These are phyloP conservation scores for Symphodus melops DNA, from an alignment of 2,113 vertebrate genomes.

Conservation along the genomic window DNA sequence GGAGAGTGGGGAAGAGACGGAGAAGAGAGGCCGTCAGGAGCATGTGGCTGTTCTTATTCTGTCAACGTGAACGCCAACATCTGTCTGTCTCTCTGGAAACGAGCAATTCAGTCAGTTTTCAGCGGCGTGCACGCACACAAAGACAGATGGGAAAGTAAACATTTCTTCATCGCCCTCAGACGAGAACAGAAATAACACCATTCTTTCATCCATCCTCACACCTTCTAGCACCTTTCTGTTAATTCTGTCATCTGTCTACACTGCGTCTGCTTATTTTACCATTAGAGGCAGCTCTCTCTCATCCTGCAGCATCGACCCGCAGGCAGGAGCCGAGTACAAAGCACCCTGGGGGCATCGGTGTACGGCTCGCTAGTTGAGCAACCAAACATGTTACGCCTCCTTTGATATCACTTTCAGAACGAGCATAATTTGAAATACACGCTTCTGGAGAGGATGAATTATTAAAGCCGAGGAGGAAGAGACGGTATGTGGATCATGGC, in stretches of 20 bases:
- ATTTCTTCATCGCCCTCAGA: slow-evolving; percentile 8
- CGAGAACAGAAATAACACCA: slow-evolving; percentile 11
- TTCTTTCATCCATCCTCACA: slow-evolving; percentile 1
- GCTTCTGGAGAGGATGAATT: slow-evolving; percentile 80
- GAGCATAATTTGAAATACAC: slow-evolving; percentile 78
- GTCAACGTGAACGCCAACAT: slow-evolving; percentile 74
- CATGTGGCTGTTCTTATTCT: slow-evolving; percentile 77
- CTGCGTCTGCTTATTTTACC: slow-evolving; percentile 45
- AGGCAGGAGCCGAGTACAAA: slow-evolving; percentile 46
- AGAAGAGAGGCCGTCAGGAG: slow-evolving; percentile 43
- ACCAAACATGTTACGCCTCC: slow-evolving; percentile 47
- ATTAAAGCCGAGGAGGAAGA: slow-evolving; percentile 72
- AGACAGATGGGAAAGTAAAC: slow-evolving; percentile 4
- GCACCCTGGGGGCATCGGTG: slow-evolving; percentile 75
- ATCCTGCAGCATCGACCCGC: slow-evolving; percentile 17
- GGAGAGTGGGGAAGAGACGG: slow-evolving; percentile 10
- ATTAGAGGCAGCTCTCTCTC: slow-evolving; percentile 67
- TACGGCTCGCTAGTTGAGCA: slow-evolving; percentile 40
- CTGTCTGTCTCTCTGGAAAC: slow-evolving; percentile 52
- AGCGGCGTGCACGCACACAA: neutral
- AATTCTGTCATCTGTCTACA: slow-evolving; percentile 13
- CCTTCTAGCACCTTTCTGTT: slow-evolving; percentile 17
- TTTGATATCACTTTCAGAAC: slow-evolving; percentile 81
- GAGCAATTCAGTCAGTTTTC: slow-evolving; percentile 22
- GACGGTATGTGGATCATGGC: slow-evolving; percentile 52